Base-by-base conservation (phyloP, 1,140 invertebrate species). In the Drosophila pallidifrons region DNA sequence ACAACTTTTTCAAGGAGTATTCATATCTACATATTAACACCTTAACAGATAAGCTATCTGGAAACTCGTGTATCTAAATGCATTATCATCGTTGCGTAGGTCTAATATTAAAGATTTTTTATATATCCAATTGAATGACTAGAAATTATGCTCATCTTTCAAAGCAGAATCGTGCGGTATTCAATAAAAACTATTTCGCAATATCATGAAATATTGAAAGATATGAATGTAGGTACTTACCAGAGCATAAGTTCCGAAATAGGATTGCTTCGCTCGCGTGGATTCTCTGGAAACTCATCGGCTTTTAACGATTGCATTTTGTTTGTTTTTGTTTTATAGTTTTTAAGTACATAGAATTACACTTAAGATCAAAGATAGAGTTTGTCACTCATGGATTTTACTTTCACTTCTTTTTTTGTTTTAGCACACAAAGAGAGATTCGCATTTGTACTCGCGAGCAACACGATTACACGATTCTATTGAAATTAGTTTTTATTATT, bases 221-320 rank as follows among this genome's bases (percentile, higher is more conserved):
- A 2, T 1, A 10, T n/a, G 58, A 5, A 20, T 7, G 25, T 46
- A 6, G 41, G 20, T 25, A 74, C 77, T 74, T 68, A 87, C 82
- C 82, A 87, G 51, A 87, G 79, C 82, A 87, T 87, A 25, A 87
- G 51, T 25, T 75, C 60, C 20, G 82, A 80, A 68, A 87, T 20
- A 13, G 86, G 78, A 16, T 86, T 81, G 10, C 83, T 81, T 2
- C 76, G 81, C 51, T 88, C 82, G 20, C 83, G 83, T n/a, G 82
- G 82, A 61, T 87, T 87, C 28, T 74, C 60, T 2, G 79, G 76
- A 11, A 87, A 52, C 13, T 87, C 71, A 15, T 77, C 78, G n/a
- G 82, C 65, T 55, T 77, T 77, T 28, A 73, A 7, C 49, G 69
- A 60, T 47, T 72, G 68, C 74, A 76, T 76, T 20, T 72, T 74